Percentiles rank a stretch among this genome's conserved stretches.
phyloP scores from a whole-genome alignment of 2,797 vertebrate genomes.

The Tympanoctomys barrerae region DNA sequence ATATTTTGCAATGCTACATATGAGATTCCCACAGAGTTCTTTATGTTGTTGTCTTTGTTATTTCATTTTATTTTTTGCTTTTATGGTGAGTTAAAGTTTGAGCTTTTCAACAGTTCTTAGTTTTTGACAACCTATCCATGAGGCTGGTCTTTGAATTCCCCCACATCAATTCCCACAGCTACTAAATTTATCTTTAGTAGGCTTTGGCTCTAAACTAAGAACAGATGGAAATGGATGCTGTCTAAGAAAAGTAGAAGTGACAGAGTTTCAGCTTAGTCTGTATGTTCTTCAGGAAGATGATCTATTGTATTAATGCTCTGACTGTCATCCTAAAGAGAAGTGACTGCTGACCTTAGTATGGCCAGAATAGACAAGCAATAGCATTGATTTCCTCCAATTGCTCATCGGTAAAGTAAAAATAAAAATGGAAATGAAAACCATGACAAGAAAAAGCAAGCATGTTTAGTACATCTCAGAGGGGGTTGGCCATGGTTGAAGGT shows the following conservation, averaged over 20 bases:
- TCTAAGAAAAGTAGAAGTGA: conserved; percentile 76
- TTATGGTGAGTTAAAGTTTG: not conserved
- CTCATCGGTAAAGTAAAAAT: conserved; percentile 2
- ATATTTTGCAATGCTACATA: not conserved
- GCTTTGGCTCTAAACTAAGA: conserved; percentile 63
- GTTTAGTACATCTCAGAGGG: not conserved
- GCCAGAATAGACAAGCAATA: not conserved
- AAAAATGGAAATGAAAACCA: not conserved
- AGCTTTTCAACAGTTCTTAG: not conserved
- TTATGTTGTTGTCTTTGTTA: not conserved
- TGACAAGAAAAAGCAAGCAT: not conserved
- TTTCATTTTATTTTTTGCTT: conserved; percentile 1
- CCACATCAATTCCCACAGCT: conserved; percentile 59
- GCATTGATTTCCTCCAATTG: too few relatives aligned
- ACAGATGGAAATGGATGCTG: conserved; percentile 72
- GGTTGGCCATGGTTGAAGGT: not conserved
- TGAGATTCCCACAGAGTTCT: not conserved
- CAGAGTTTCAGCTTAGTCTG: conserved; percentile 34
- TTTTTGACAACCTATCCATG: conserved; percentile 27
- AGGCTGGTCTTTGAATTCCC: conserved; percentile 59
- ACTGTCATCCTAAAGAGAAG: not conserved
- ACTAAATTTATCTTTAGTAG: conserved; percentile 68
- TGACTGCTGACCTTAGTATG: not conserved
- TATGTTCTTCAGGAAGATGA: conserved; percentile 64
- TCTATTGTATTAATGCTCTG: conserved; percentile 39